Evolutionary conservation across 2,797 vertebrate genomes (phyloP).

Genomic region (Pseudomugil tenellus): DNA sequence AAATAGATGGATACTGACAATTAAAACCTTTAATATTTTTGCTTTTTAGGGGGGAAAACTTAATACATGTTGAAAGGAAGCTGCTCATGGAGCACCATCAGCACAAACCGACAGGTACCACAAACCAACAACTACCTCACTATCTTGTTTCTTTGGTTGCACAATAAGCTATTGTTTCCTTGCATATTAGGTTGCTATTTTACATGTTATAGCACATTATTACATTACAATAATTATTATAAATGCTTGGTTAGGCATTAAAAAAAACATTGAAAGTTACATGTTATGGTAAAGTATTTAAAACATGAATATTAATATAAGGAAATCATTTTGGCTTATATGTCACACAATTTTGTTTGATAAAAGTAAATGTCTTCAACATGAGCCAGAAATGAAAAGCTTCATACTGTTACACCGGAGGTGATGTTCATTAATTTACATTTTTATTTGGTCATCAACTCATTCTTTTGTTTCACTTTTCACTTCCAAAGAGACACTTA

Average conservation of each 20-base stretch:
- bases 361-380: too few relatives aligned
- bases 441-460: too few relatives aligned
- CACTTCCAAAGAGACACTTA: not conserved
- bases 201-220: not conserved
- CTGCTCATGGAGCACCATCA: not conserved
- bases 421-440: not conserved
- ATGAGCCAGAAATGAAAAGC: not conserved
- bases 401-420: too few relatives aligned
- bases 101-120: too few relatives aligned
- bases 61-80: not conserved
- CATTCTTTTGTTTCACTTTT: not conserved
- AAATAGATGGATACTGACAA: not conserved
- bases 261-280: too few relatives aligned
- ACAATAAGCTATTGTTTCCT: not conserved
- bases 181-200: not conserved
- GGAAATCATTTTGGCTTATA: too few relatives aligned
- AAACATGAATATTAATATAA: too few relatives aligned
- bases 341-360: too few relatives aligned
- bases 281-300: too few relatives aligned
- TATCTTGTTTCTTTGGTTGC: not conserved
- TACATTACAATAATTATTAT: too few relatives aligned
- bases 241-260: not conserved
- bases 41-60: not conserved
- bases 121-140: too few relatives aligned
- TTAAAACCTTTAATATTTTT: too few relatives aligned